Evolutionary conservation across 2,797 vertebrate species (phyloP), one percentile per base, ranked within the genome.

Genomic region (Pantherophis alleghaniensis): DNA sequence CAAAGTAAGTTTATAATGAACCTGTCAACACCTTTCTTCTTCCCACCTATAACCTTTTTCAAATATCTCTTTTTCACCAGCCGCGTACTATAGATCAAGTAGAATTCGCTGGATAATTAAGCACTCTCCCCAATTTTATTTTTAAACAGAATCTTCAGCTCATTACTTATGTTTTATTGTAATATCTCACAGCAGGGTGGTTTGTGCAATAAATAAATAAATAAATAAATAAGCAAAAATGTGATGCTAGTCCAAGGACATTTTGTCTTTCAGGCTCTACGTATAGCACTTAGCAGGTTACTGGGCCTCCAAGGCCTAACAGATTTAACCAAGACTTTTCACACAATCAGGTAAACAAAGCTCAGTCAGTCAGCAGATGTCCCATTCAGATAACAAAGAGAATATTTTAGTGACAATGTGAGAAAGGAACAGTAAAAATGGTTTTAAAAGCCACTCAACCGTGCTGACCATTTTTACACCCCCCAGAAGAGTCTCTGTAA

Each of bases 371-470:
- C 97, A 97, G 96, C 95, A 97, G 96, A 97, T 95, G 96, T 97
- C 97, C 96, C 95, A 96, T 97, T 97, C 96, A 97, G 95, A 97
- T 96, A 97, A 98, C 97, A 98, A 97, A 97, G 95, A 97, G 93
- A 96, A 96, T 97, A 98, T 98, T 98, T 98, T 98, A 98, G 98
- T 99, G 98, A 99, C 99, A 99, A 99, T 98, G 98, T 98, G 99
- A 98, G 98, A 98, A 99, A 98, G 98, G 97, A 98, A 98, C 98
- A 98, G 98, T 97, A 98, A 97, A 98, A 98, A 98, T 97, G 97
- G 97, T 97, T 86, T 90, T 97, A 97, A 98, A 97, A 98, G 91
- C 94, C 98, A 98, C 97, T 98, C 98, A 98, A 98, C 98, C 98
- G 90, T 98, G 97, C 55, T 98, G 94, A 96, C 96, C 97, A 97